Conservation (phyloP, 2,113 vertebrate species). For the Suricata suricatta region DNA sequence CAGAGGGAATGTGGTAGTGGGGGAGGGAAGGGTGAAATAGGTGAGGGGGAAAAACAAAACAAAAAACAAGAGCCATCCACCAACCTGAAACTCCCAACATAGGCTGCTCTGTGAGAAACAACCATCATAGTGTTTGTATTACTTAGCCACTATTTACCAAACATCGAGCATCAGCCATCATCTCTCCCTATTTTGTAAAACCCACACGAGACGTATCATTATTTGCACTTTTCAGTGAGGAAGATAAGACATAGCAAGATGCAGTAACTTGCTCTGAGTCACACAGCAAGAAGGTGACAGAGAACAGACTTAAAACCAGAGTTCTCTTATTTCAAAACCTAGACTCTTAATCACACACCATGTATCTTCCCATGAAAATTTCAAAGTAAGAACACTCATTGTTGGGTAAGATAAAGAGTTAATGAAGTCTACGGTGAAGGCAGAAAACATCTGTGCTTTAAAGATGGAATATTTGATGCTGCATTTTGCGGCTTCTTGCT, state of each 20-base stretch:
- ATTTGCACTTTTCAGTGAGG: background rate
- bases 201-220: background rate
- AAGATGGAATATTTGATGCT: background rate
- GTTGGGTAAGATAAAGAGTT: background rate
- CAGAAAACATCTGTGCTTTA: slow-evolving; percentile 19
- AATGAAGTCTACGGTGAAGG: background rate
- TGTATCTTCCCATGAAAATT: background rate
- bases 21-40: background rate
- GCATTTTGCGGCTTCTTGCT: background rate
- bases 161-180: background rate
- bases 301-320: background rate
- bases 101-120: background rate
- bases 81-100: background rate
- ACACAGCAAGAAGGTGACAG: background rate
- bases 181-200: background rate
- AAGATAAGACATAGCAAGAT: background rate
- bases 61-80: background rate
- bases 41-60: background rate
- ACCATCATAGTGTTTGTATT: background rate
- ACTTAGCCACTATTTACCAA: background rate
- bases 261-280: background rate
- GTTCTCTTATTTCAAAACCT: background rate
- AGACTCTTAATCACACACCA: background rate
- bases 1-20: background rate
- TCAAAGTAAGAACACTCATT: background rate